Percentiles rank a stretch among this genome's conserved stretches.
phyloP scores from a whole-genome alignment of 2,113 vertebrate species.

The Apaloderma vittatum region DNA sequence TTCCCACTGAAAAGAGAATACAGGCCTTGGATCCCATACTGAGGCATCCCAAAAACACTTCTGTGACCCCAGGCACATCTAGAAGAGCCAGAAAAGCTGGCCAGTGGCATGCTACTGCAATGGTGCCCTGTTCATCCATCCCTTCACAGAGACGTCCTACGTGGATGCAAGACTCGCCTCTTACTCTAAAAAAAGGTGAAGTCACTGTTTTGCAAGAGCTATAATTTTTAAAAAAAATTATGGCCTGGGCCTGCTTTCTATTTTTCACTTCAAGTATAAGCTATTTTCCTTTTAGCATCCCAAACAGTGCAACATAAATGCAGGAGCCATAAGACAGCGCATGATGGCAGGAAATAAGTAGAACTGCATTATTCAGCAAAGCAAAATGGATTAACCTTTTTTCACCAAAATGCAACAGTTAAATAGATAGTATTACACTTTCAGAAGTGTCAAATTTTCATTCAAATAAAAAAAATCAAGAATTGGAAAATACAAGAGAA shows the following conservation, averaged over 20 bases:
- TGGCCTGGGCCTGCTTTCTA: background rate
- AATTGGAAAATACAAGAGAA: background rate
- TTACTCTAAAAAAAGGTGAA: background rate
- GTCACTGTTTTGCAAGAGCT: background rate
- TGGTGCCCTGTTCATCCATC: background rate
- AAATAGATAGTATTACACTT: background rate
- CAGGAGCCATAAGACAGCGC: background rate
- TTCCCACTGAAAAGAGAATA: background rate
- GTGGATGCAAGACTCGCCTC: background rate
- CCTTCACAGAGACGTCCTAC: background rate
- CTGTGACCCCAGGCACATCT: background rate
- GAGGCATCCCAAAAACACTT: background rate
- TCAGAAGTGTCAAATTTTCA: background rate
- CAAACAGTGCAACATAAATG: background rate
- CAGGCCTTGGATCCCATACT: background rate
- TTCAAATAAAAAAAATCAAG: background rate
- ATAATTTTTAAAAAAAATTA: background rate
- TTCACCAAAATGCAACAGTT: background rate
- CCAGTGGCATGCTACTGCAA: background rate
- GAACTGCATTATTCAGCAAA: background rate
- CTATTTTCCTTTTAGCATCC: background rate
- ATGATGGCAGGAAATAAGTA: background rate
- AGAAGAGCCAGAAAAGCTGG: background rate
- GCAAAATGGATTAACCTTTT: background rate
- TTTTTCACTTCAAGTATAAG: background rate